Conservation (phyloP, 1,140 invertebrate species). For the Monochamus saltuarius region DNA sequence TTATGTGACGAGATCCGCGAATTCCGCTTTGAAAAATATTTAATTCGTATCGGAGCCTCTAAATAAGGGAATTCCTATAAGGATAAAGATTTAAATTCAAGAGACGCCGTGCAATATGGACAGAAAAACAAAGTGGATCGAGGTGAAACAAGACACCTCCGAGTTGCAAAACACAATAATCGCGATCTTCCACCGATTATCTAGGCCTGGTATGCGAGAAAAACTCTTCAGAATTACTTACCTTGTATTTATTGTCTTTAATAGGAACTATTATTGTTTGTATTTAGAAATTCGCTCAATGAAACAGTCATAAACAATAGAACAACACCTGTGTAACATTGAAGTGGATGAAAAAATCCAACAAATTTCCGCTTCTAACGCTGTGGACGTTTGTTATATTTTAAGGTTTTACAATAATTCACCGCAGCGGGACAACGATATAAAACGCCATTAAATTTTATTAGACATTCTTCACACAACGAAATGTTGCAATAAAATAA, state of each 20-base stretch:
- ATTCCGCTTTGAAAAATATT: conserved; percentile 21
- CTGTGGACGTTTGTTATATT: too few relatives aligned
- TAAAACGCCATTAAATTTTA: too few relatives aligned
- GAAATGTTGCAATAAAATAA: too few relatives aligned
- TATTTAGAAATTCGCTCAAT: conserved; percentile 34
- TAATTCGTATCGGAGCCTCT: conserved; percentile 16
- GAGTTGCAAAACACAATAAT: conserved; percentile 16
- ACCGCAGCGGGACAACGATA: too few relatives aligned
- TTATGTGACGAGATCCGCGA: conserved; percentile 10
- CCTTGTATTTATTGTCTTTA: conserved; percentile 37
- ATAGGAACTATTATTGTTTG: conserved; percentile 33
- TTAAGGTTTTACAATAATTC: too few relatives aligned
- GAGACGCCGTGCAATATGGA: conserved; percentile 20
- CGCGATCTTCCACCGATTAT: conserved; percentile 22
- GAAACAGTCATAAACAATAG: conserved; percentile 31
- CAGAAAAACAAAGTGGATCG: conserved; percentile 28
- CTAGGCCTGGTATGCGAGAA: conserved; percentile 35
- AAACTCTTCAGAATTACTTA: conserved; percentile 32
- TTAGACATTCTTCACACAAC: too few relatives aligned
- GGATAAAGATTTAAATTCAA: conserved; percentile 17
- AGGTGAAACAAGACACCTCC: conserved; percentile 28
- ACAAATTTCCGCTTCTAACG: too few relatives aligned
- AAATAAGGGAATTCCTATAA: conserved; percentile 20
- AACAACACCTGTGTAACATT: conserved; percentile 26
- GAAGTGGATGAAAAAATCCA: conserved; percentile 1